Evolutionary conservation across 2,113 vertebrate species (phyloP), one percentile per base, ranked within the genome.

Genomic region (Miniopterus natalensis): DNA sequence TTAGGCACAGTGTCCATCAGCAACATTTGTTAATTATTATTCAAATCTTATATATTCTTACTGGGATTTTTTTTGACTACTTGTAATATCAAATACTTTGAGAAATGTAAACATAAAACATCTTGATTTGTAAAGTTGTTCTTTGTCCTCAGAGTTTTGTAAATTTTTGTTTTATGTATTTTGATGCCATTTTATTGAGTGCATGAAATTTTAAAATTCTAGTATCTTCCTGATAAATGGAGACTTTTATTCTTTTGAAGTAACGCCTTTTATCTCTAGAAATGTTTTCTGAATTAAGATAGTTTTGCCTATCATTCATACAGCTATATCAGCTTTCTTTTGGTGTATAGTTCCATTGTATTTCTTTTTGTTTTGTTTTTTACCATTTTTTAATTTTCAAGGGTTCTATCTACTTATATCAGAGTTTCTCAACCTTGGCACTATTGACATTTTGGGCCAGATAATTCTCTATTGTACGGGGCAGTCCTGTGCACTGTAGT

Each of bases 171-270:
- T 68, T 27, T 73, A 75, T 55, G 5, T 65, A 66, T 92, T 92
- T 68, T 87, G 47, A 81, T 27, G 66, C 20, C 47, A 74, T 86
- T 91, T 91, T 91, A 85, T 80, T 66, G 36, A 36, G 20, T 77
- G 47, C 61, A 83, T 47, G 45, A 42, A 84, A 84, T 57, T 84
- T 66, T 42, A 59, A 88, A 88, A 84, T 73, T 79, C 65, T 88
- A 88, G 31, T 17, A 92, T 73, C n/a, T 84, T 73, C 23, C 71
- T n/a, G 2, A 47, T 36, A 84, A 96, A 71, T 77, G 9, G 45
- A 94, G 83, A 88, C 4, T 29, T 66, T 88, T 84, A 87, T 61
- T 47, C 59, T 93, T 95, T 68, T 84, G 70, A 95, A 90, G 18
- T 92, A 74, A 75, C 4, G 15, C 31, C 53, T 92, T 89, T 86